Conservation (phyloP, 2,797 vertebrate species). For the Typhlichthys subterraneus region DNA sequence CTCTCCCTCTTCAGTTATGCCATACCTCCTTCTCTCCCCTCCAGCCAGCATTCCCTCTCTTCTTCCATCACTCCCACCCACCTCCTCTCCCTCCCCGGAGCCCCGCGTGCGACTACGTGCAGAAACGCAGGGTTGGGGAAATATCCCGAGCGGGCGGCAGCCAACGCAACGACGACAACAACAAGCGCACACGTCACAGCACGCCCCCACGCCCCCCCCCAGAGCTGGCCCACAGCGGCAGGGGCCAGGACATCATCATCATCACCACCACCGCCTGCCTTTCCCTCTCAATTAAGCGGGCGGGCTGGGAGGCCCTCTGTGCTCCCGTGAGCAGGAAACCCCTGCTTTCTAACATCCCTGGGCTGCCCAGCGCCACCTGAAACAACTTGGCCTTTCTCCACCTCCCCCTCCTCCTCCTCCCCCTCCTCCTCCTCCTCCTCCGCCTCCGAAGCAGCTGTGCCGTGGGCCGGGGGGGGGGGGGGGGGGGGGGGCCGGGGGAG, state of each 20-base stretch:
- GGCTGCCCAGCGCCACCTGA: conserved; percentile 60
- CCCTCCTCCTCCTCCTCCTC: conserved; percentile 17
- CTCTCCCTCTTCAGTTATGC: background rate
- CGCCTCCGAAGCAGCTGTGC: conserved; percentile 40
- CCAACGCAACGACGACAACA: conserved; percentile 68
- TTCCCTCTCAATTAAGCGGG: conserved; percentile 74
- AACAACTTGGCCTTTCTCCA: conserved; percentile 61
- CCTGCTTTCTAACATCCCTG: conserved; percentile 73
- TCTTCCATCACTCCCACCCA: conserved; percentile 11
- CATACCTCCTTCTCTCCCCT: conserved; percentile 9
- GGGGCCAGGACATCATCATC: conserved; percentile 48
- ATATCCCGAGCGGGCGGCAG: conserved; percentile 71
- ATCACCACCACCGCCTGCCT: conserved; percentile 69
- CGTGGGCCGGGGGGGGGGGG: conserved; percentile 47
- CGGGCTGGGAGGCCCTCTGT: conserved; percentile 65
- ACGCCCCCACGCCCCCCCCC: conserved; percentile 40
- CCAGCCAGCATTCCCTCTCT: background rate
- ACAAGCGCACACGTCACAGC: conserved; percentile 67
- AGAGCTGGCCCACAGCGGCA: conserved; percentile 60
- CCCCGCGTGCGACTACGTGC: conserved; percentile 66
- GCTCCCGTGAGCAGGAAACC: conserved; percentile 63
- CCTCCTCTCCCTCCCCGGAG: conserved; percentile 29
- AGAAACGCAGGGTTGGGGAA: conserved; percentile 58
- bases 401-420: conserved; percentile 20
- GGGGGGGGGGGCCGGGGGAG: conserved; percentile 16